Evolutionary conservation across 2,113 vertebrate species (phyloP).

Genomic region (Odontesthes bonariensis): DNA sequence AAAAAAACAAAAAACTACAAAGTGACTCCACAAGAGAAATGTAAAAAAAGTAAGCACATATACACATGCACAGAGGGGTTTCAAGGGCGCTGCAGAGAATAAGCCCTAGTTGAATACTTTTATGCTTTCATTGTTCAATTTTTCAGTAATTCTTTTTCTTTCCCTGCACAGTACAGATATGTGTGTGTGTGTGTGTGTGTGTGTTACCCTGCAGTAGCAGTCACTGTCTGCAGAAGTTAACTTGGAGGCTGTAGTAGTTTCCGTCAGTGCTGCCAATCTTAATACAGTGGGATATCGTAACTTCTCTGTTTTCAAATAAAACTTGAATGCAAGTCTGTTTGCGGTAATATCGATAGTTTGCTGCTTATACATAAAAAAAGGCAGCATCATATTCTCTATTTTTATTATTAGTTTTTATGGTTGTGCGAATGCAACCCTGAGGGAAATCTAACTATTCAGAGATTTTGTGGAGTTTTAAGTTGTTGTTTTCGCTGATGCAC

Average conservation of each 20-base stretch:
- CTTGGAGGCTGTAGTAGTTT: neutral
- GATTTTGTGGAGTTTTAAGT: no score
- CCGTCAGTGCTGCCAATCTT: neutral
- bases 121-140: conserved; percentile 62
- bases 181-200: neutral
- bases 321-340: neutral
- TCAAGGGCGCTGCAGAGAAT: conserved; percentile 56
- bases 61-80: conserved; percentile 11
- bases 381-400: neutral
- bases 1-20: conserved; percentile 64
- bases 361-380: neutral
- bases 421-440: neutral
- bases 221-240: conserved; percentile 46
- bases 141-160: conserved; percentile 37
- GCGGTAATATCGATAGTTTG: neutral
- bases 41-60: conserved; percentile 37
- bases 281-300: neutral
- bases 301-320: neutral
- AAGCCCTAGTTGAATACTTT: conserved; percentile 49
- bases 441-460: no score
- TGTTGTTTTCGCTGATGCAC: no score
- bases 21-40: conserved; percentile 67
- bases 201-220: conserved; percentile 6
- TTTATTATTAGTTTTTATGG: neutral
- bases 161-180: conserved; percentile 6